Conservation (phyloP, 2,113 vertebrate species). For the Formicarius rufipectus region DNA sequence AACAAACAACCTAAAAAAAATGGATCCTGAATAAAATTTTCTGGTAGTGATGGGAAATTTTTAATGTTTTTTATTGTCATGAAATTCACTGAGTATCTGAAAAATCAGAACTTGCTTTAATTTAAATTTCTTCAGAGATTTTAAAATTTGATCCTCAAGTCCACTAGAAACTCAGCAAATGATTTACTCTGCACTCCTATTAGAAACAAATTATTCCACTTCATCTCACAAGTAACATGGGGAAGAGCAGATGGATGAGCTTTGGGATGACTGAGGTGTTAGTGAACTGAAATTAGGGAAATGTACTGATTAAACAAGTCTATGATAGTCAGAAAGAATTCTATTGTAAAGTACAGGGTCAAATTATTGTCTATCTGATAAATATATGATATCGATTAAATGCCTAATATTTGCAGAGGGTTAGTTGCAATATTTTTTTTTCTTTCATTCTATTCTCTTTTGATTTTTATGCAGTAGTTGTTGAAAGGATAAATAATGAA, state of each 20-base stretch:
- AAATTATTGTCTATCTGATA: constrained; percentile 2
- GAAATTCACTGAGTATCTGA: not conserved
- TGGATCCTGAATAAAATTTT: not conserved
- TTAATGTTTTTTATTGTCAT: not conserved
- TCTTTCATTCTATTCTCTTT: not conserved
- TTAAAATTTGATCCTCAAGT: not conserved
- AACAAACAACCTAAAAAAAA: not conserved
- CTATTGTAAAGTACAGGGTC: constrained; percentile 7
- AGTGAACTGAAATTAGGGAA: constrained; percentile 11
- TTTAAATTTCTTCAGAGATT: constrained; percentile 18
- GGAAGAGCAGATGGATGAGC: constrained; percentile 16
- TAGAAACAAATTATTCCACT: not conserved
- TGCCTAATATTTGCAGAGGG: not conserved
- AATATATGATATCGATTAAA: constrained; percentile 21
- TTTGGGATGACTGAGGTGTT: not conserved
- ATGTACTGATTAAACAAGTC: not conserved
- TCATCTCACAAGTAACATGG: not conserved
- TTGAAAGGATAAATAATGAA: not conserved
- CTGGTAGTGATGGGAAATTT: not conserved
- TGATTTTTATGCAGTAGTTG: constrained; percentile 31
- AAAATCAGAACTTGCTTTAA: not conserved
- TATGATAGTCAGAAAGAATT: constrained; percentile 12
- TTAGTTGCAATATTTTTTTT: not conserved
- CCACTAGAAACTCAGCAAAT: not conserved
- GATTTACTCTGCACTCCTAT: not conserved